Conservation (phyloP, 2,113 vertebrate species). For the Anseranas semipalmata region DNA sequence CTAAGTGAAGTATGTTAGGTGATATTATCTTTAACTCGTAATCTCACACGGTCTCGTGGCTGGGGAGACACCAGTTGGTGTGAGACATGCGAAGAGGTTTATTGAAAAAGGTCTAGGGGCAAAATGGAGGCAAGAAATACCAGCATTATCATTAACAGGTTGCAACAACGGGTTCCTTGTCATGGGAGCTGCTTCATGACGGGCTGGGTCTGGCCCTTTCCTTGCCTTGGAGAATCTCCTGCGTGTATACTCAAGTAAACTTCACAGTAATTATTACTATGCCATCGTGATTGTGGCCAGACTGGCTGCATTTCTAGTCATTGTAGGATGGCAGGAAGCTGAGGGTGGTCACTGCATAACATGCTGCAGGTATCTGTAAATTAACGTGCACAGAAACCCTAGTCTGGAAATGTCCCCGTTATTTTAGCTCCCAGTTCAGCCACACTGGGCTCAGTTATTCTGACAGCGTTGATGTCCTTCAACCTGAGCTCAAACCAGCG, state of each 20-base stretch:
- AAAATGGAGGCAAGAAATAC: neutral
- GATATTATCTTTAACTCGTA: neutral
- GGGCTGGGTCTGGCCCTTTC: neutral
- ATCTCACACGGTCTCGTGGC: fast-evolving
- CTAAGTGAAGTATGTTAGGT: neutral
- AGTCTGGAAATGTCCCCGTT: neutral
- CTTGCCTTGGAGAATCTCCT: neutral
- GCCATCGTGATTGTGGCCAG: neutral
- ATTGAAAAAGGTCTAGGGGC: neutral
- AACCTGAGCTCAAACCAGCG: neutral
- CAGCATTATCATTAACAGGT: neutral
- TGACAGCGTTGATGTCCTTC: neutral
- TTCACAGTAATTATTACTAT: neutral
- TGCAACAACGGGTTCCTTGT: neutral
- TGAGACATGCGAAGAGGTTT: neutral
- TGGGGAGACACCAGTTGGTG: neutral
- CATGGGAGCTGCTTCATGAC: neutral
- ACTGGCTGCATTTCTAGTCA: neutral
- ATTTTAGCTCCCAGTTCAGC: neutral
- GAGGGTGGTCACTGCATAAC: neutral
- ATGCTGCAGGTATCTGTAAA: neutral
- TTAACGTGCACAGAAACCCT: neutral
- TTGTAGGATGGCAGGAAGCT: neutral
- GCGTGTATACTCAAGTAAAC: neutral
- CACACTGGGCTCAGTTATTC: neutral